Evolutionary conservation across 2,113 vertebrate genomes (phyloP).

Genomic region (Chloroceryle aenea): DNA sequence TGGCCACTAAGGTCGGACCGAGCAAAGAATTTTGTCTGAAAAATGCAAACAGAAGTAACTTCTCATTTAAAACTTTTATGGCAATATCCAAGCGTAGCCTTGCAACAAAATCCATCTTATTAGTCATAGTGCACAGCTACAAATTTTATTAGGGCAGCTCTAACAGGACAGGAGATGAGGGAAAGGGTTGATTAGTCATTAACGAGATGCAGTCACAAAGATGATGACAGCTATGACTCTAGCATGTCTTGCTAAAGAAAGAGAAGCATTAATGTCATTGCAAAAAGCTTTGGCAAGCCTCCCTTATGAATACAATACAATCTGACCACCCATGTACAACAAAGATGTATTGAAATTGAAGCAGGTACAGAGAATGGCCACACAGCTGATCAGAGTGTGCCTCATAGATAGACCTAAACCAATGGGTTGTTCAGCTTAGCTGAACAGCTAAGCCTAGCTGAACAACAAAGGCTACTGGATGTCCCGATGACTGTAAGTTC

Average conservation of each 20-base stretch:
- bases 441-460: not conserved
- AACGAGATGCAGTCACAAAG: not conserved
- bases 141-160: not conserved
- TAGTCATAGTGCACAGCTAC: not conserved
- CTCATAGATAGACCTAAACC: not conserved
- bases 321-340: not conserved
- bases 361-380: not conserved
- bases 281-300: slow-evolving; percentile 4
- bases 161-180: not conserved
- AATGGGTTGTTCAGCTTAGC: not conserved
- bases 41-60: not conserved
- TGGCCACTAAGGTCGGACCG: not conserved
- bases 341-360: not conserved
- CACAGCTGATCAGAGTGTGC: not conserved
- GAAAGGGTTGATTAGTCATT: not conserved
- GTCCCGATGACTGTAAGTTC: not conserved
- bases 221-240: slow-evolving; percentile 22
- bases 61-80: not conserved
- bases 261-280: not conserved
- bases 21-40: not conserved
- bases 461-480: not conserved
- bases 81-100: not conserved
- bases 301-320: not conserved
- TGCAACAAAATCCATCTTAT: not conserved
- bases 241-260: slow-evolving; percentile 4